These are phyloP conservation scores for Malacoctenus gilli DNA, from an alignment of 2,797 vertebrate genomes.

Conservation along the genomic window DNA sequence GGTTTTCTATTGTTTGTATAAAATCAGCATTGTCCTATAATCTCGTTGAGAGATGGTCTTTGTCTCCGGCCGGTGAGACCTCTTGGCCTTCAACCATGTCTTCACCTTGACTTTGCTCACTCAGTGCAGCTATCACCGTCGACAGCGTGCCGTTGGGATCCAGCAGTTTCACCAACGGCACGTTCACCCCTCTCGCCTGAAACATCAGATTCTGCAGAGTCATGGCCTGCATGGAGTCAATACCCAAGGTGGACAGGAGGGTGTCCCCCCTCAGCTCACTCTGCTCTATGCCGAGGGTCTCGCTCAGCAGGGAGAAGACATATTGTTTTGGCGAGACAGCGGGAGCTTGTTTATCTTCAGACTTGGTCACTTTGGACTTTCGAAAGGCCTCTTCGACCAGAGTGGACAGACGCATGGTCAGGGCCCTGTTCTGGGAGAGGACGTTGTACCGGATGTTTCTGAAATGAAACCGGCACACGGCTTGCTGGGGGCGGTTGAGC, in stretches of 20 bases:
- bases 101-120: constrained; percentile 36
- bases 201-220: constrained; percentile 86
- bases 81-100: constrained; percentile 4
- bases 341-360: constrained; percentile 20
- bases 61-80: background rate
- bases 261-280: constrained; percentile 78
- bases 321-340: constrained; percentile 74
- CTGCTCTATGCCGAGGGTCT: constrained; percentile 62
- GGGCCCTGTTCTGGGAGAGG: constrained; percentile 68
- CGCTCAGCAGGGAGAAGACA: constrained; percentile 72
- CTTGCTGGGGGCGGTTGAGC: constrained; percentile 83
- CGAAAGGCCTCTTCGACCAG: constrained; percentile 68
- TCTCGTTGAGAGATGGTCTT: constrained; percentile 38
- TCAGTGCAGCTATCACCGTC: constrained; percentile 72
- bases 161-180: constrained; percentile 84
- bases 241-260: constrained; percentile 76
- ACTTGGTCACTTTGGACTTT: constrained; percentile 32
- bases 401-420: constrained; percentile 68
- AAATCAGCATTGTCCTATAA: constrained; percentile 47
- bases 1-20: too few species aligned
- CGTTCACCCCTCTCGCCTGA: constrained; percentile 77
- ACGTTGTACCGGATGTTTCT: constrained; percentile 67
- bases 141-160: constrained; percentile 83
- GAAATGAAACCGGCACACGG: constrained; percentile 82
- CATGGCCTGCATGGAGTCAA: constrained; percentile 91